A percentile compares a stretch with the other conserved stretches of the same genome.
Evolutionary conservation across 2,888 invertebrate species (phyloP).

Genomic region (Drosophila prolongata): DNA sequence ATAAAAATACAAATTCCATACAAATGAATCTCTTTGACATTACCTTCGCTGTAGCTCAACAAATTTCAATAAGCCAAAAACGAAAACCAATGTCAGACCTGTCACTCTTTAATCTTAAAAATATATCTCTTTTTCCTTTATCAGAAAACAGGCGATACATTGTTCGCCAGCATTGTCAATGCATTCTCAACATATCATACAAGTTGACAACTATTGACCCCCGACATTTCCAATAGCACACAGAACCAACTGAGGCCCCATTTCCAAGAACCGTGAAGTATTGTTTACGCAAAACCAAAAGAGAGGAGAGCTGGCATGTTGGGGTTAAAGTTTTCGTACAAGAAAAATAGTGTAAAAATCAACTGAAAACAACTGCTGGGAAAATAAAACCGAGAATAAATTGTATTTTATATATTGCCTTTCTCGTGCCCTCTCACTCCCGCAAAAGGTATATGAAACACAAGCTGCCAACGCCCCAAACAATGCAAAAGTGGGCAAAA

Average conservation of each 20-base stretch:
- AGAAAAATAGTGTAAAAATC: constrained; percentile 40
- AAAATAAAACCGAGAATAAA: constrained; percentile 47
- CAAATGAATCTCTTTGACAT: background rate
- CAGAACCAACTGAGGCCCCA: constrained; percentile 3
- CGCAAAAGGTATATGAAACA: constrained; percentile 53
- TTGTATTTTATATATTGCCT: constrained; percentile 42
- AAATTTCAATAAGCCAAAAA: constrained; percentile 2
- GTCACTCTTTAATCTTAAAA: background rate
- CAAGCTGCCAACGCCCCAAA: constrained; percentile 41
- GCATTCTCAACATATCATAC: constrained; percentile 41
- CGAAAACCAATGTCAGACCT: background rate
- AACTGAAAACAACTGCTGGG: constrained; percentile 42
- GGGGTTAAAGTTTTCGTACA: constrained; percentile 25
- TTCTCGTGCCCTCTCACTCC: constrained; percentile 12
- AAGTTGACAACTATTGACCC: constrained; percentile 52
- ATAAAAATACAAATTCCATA: background rate
- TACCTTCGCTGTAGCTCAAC: background rate
- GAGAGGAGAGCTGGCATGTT: background rate
- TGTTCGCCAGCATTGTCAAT: constrained; percentile 41
- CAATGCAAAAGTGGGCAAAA: constrained; percentile 11
- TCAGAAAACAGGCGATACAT: constrained; percentile 12
- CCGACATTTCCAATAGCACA: constrained; percentile 38
- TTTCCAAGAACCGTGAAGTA: constrained; percentile 56
- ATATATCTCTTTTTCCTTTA: background rate
- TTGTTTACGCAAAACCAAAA: constrained; percentile 53